These are phyloP conservation scores for Sebastes hubbsi DNA, from an alignment of 2,797 vertebrate genomes.

Conservation along the genomic window DNA sequence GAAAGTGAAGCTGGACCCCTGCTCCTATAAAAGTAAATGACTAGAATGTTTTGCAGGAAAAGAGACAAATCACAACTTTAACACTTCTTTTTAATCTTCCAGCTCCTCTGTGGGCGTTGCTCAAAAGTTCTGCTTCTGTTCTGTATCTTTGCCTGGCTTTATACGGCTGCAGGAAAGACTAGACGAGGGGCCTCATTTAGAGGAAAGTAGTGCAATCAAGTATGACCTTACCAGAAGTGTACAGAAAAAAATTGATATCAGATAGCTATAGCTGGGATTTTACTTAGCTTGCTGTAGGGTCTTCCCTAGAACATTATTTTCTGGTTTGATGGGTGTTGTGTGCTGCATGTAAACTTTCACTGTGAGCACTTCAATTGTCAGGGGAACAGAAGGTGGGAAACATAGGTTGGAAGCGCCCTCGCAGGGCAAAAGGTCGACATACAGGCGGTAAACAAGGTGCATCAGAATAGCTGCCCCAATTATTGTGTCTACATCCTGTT, in stretches of 20 bases:
- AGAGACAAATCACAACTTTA: not conserved
- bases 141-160: conserved; percentile 12
- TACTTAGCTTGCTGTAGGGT: not conserved
- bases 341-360: conserved; percentile 5
- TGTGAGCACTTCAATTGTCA: conserved; percentile 1
- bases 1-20: conserved; percentile 32
- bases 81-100: conserved; percentile 49
- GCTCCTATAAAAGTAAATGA: conserved; percentile 25
- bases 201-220: conserved; percentile 44
- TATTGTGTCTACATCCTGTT: not conserved
- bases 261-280: conserved; percentile 2
- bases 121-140: conserved; percentile 30
- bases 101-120: conserved; percentile 41
- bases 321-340: not conserved
- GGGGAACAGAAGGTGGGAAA: conserved; percentile 11
- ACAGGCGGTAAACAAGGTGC: conserved; percentile 5
- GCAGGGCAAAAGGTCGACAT: conserved; percentile 21
- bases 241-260: conserved; percentile 2
- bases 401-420: not conserved
- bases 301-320: not conserved
- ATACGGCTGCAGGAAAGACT: not conserved
- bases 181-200: conserved; percentile 42
- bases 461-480: not conserved
- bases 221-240: conserved; percentile 22
- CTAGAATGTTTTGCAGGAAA: conserved; percentile 14